Conservation (phyloP, 2,888 invertebrate genomes). For the Charanyca ferruginea region DNA sequence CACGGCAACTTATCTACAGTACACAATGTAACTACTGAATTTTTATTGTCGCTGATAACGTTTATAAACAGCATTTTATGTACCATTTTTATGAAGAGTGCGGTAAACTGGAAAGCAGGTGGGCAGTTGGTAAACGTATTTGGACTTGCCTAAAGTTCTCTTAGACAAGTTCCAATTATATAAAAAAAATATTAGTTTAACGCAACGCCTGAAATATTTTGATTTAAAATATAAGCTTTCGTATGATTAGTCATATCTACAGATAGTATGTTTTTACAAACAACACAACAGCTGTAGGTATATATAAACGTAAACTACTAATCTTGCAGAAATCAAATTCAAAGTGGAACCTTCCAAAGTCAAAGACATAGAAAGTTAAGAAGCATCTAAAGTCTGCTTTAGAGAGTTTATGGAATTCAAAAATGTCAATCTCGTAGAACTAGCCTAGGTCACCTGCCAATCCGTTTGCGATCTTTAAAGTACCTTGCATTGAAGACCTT, state of each 20-base stretch:
- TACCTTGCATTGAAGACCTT: constrained; percentile 54
- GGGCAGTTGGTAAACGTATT: background rate
- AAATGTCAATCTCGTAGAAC: constrained; percentile 29
- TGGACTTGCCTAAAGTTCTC: too few species aligned
- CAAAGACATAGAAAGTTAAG: too few species aligned
- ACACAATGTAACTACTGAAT: constrained; percentile 71
- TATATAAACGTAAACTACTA: too few species aligned
- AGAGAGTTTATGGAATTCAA: constrained; percentile 16
- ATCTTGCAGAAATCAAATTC: too few species aligned
- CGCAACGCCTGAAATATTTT: too few species aligned
- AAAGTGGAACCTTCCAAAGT: too few species aligned
- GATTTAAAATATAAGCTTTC: too few species aligned
- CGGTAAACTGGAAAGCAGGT: constrained; percentile 5
- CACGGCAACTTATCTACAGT: constrained; percentile 68
- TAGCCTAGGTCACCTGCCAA: constrained; percentile 53
- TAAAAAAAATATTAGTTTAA: too few species aligned
- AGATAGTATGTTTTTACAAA: too few species aligned
- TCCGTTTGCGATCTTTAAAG: constrained; percentile 54
- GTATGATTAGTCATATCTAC: too few species aligned
- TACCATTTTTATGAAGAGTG: constrained; percentile 29
- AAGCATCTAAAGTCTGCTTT: background rate
- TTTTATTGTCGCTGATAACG: constrained; percentile 77
- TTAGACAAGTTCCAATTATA: too few species aligned
- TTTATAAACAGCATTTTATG: constrained; percentile 62
- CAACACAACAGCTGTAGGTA: too few species aligned